Percentiles rank a stretch among this genome's conserved stretches.
phyloP scores from a whole-genome alignment of 2,888 invertebrate genomes.

The Noctua janthina region DNA sequence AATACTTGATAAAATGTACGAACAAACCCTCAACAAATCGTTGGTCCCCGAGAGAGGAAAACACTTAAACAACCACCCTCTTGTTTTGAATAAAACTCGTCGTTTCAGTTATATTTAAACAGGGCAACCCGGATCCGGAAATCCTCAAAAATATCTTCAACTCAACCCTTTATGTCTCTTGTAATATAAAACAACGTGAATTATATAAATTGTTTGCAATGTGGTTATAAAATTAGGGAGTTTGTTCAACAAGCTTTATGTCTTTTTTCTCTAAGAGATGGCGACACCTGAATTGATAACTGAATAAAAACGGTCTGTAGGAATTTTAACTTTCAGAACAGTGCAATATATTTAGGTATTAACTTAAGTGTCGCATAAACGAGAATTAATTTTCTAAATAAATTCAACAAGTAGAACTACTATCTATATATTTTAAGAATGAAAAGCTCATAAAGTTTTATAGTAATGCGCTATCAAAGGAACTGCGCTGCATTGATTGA shows the following conservation, averaged over 20 bases:
- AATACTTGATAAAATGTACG: conserved; percentile 8
- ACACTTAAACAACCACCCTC: conserved; percentile 41
- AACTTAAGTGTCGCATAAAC: neutral
- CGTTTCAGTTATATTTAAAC: conserved; percentile 50
- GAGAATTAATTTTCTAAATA: conserved; percentile 14
- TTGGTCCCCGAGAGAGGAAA: conserved; percentile 23
- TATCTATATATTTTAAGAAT: neutral
- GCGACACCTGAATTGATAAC: neutral
- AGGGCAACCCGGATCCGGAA: conserved; percentile 32
- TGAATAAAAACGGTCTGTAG: neutral
- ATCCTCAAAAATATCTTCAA: conserved; percentile 33
- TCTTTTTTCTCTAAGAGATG: neutral
- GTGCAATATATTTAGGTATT: neutral
- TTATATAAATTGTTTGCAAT: conserved; percentile 23
- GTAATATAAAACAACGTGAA: conserved; percentile 30
- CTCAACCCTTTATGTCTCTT: conserved; percentile 14
- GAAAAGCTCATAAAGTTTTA: conserved; percentile 25
- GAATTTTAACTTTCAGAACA: neutral
- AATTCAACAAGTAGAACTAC: conserved; percentile 48
- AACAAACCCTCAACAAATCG: conserved; percentile 26
- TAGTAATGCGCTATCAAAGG: neutral
- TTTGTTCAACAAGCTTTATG: conserved; percentile 21
- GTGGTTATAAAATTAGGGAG: conserved; percentile 3
- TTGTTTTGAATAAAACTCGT: conserved; percentile 50
- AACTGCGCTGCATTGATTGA: conserved; percentile 4